Conservation (phyloP, 2,888 invertebrate species). For the Pyrochroa serraticornis region DNA sequence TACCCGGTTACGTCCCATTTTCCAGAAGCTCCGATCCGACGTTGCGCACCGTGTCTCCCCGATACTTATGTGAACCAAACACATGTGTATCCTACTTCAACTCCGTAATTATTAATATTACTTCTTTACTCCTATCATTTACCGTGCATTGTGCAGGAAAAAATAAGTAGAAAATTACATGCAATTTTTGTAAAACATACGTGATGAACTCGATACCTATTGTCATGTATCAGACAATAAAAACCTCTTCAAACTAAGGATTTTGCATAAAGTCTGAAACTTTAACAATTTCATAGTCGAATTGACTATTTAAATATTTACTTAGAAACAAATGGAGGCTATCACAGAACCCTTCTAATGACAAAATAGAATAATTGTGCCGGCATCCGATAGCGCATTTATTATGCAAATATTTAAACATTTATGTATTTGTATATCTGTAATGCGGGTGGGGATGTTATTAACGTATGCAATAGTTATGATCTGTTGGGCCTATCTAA, state of each 20-base stretch:
- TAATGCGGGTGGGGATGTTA: too few relatives aligned
- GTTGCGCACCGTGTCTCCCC: constrained; percentile 40
- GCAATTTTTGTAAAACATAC: constrained; percentile 57
- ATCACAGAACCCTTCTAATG: too few relatives aligned
- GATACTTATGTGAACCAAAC: constrained; percentile 55
- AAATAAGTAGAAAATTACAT: constrained; percentile 55
- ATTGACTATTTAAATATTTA: too few relatives aligned
- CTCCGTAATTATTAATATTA: constrained; percentile 59
- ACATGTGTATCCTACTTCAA: constrained; percentile 58
- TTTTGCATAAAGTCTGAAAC: not conserved
- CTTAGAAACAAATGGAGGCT: too few relatives aligned
- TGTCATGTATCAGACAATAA: constrained; percentile 36
- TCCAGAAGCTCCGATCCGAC: constrained; percentile 43
- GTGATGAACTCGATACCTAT: constrained; percentile 47
- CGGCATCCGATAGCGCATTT: too few relatives aligned
- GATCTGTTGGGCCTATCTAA: too few relatives aligned
- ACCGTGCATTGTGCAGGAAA: constrained; percentile 58
- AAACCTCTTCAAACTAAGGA: constrained; percentile 8
- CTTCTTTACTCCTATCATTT: constrained; percentile 57
- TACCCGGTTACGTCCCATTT: constrained; percentile 28
- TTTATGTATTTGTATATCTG: too few relatives aligned
- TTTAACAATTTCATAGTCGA: too few relatives aligned
- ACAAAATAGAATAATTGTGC: too few relatives aligned
- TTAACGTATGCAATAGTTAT: too few relatives aligned
- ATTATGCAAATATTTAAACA: too few relatives aligned